These are phyloP conservation scores for Chamaetylas fuelleborni DNA, from an alignment of 2,113 vertebrate species.

Conservation along the genomic window DNA sequence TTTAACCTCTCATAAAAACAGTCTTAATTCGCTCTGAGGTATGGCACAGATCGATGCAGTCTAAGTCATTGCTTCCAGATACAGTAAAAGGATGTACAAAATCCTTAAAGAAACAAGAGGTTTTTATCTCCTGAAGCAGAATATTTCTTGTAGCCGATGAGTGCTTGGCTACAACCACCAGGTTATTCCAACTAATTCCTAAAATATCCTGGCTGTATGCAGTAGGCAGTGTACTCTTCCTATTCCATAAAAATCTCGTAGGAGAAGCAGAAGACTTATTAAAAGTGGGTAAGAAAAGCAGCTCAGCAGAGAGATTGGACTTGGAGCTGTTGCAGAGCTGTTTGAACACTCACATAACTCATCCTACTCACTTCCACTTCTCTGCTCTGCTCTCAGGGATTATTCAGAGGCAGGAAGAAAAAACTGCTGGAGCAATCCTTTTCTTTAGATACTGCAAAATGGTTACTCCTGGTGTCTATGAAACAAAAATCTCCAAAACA, in stretches of 20 bases:
- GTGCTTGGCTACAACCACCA: not conserved
- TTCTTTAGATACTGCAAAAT: not conserved
- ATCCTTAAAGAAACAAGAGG: not conserved
- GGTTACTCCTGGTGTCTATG: fast-evolving
- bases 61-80: not conserved
- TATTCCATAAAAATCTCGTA: not conserved
- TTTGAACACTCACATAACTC: not conserved
- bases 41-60: not conserved
- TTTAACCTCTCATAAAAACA: not conserved
- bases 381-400: not conserved
- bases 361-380: not conserved
- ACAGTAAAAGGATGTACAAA: not conserved
- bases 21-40: not conserved
- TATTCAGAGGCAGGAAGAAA: not conserved
- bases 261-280: not conserved
- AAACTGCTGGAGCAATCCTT: not conserved
- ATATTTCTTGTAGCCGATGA: not conserved
- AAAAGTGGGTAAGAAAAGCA: not conserved
- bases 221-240: not conserved
- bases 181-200: not conserved
- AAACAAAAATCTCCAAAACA: not conserved
- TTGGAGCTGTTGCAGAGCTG: not conserved
- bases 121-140: not conserved
- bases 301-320: not conserved
- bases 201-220: not conserved